A percentile compares a stretch with the other conserved stretches of the same genome.
phyloP scores from a whole-genome alignment of 2,888 invertebrate genomes.

The Pecten maximus region DNA sequence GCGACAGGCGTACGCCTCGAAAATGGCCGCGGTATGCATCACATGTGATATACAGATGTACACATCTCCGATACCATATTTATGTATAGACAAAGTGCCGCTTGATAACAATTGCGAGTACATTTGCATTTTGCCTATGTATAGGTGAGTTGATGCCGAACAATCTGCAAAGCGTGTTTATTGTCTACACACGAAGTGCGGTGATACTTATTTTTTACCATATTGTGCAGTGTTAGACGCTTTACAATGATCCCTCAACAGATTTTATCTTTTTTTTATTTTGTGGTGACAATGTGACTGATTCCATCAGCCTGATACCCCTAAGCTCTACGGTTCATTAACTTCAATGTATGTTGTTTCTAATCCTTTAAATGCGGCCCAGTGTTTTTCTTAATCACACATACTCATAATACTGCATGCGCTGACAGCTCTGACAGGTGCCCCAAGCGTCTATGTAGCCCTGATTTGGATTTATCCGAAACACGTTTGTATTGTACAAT shows the following conservation, averaged over 20 bases:
- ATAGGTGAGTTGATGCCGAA: too few species aligned
- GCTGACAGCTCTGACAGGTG: conserved; percentile 7
- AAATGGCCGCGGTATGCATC: too few species aligned
- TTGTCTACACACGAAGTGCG: too few species aligned
- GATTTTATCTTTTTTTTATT: neutral
- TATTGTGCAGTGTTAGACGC: too few species aligned
- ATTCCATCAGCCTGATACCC: neutral
- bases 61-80: too few species aligned
- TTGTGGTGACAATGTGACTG: neutral
- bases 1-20: too few species aligned
- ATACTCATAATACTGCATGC: neutral
- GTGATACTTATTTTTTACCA: too few species aligned
- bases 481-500: neutral
- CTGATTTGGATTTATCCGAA: neutral
- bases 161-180: too few species aligned
- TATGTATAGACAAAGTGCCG: too few species aligned
- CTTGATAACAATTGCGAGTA: too few species aligned
- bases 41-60: too few species aligned
- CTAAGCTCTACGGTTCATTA: neutral
- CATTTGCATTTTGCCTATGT: too few species aligned
- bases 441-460: neutral
- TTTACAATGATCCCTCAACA: neutral
- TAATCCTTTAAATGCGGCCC: neutral
- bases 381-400: neutral
- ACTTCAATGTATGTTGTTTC: neutral